Percentiles rank a stretch among this genome's conserved stretches.
Evolutionary conservation across 2,888 invertebrate genomes (phyloP).

Genomic region (Uropetala carovei): DNA sequence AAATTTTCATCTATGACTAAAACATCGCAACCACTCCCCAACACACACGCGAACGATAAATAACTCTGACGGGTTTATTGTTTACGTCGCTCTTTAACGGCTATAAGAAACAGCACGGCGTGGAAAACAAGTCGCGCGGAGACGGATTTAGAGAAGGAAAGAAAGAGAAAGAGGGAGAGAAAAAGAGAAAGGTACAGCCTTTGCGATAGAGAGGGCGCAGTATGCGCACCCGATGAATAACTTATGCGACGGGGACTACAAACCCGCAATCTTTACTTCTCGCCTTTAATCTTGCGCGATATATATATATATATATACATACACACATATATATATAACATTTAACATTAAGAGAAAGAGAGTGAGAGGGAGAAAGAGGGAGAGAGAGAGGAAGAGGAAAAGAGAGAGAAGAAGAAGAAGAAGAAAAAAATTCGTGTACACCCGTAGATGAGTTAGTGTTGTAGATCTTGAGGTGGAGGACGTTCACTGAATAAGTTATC

Average conservation of each 20-base stretch:
- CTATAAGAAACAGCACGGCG: not conserved
- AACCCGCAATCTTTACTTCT: slow-evolving; percentile 29
- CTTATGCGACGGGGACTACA: slow-evolving; percentile 7
- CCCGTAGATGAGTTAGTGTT: slow-evolving; percentile 57
- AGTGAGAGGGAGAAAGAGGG: no score
- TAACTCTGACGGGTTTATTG: not conserved
- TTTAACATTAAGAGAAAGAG: not conserved
- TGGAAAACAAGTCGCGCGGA: not conserved
- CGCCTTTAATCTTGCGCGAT: slow-evolving; percentile 23
- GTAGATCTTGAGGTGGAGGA: slow-evolving; percentile 25
- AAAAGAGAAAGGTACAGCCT: not conserved
- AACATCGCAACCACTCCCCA: not conserved
- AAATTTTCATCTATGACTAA: slow-evolving; percentile 12
- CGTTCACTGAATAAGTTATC: slow-evolving; percentile 54
- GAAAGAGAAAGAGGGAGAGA: no score
- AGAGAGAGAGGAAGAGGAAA: not conserved
- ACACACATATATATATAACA: not conserved
- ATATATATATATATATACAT: not conserved
- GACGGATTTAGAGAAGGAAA: not conserved
- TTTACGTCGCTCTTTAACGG: slow-evolving; percentile 34
- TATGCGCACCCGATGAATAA: slow-evolving; percentile 30
- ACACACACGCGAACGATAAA: not conserved
- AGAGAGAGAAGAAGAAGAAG: not conserved
- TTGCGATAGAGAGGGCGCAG: not conserved
- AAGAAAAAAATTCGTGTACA: slow-evolving; percentile 30